A percentile compares a stretch with the other conserved stretches of the same genome.
Conservation (phyloP, 2,888 invertebrate species). For the Xestia xanthographa region DNA sequence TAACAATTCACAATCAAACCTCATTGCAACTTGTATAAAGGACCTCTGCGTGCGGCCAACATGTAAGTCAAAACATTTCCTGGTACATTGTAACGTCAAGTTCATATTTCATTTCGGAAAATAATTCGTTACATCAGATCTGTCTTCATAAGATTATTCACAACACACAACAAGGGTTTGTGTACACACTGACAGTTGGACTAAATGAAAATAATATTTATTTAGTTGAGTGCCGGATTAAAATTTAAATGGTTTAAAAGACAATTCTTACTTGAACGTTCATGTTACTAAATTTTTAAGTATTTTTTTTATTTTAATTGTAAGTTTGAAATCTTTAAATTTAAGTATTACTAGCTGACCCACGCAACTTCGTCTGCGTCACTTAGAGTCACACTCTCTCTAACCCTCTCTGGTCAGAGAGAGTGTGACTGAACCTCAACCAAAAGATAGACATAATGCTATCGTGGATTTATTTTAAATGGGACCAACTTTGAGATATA, state of each 20-base stretch:
- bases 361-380: too few species aligned
- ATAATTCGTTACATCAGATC: constrained; percentile 28
- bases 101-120: constrained; percentile 31
- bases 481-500: too few species aligned
- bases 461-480: too few species aligned
- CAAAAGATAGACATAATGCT: too few species aligned
- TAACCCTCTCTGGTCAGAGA: too few species aligned
- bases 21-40: not conserved
- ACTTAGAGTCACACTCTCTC: too few species aligned
- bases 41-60: constrained; percentile 20
- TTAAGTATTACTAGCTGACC: too few species aligned
- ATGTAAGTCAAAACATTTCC: constrained; percentile 41
- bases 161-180: constrained; percentile 13
- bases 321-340: too few species aligned
- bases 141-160: constrained; percentile 10
- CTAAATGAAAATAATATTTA: constrained; percentile 8
- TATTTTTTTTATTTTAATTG: too few species aligned
- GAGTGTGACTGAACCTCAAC: too few species aligned
- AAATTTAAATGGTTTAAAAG: not conserved
- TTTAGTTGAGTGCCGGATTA: not conserved
- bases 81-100: constrained; percentile 37
- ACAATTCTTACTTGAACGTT: not conserved
- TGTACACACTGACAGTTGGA: not conserved
- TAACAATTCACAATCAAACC: not conserved
- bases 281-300: not conserved